Conservation (phyloP, 2,888 invertebrate genomes). For the Antheraea assamensis region DNA sequence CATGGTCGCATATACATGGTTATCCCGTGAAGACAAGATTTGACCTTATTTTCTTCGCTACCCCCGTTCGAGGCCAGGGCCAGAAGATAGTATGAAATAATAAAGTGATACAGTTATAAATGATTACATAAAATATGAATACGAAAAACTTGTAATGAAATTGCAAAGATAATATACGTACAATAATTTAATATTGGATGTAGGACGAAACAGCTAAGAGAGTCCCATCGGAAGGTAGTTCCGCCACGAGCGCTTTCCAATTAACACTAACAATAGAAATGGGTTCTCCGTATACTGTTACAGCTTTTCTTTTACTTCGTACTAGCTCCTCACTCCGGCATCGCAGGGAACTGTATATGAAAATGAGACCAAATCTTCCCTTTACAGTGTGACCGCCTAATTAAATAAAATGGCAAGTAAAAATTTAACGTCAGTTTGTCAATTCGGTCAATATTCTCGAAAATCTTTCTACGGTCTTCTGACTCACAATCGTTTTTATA, state of each 20-base stretch:
- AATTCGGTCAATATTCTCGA: too few species aligned
- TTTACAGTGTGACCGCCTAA: too few species aligned
- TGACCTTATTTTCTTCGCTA: too few species aligned
- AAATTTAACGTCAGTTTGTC: too few species aligned
- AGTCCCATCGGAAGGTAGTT: not conserved
- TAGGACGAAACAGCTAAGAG: not conserved
- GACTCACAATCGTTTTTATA: too few species aligned
- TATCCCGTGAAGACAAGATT: too few species aligned
- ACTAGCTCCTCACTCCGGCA: not conserved
- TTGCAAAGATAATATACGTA: not conserved
- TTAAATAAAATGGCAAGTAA: too few species aligned
- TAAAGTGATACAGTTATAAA: not conserved
- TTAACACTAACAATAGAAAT: conserved; percentile 1
- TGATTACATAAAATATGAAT: not conserved
- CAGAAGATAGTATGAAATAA: too few species aligned
- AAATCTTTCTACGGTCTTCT: too few species aligned
- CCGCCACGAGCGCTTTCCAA: not conserved
- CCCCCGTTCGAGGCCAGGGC: too few species aligned
- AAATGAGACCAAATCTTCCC: too few species aligned
- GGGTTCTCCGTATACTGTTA: not conserved
- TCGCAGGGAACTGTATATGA: not conserved
- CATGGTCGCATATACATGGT: too few species aligned
- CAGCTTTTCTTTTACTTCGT: not conserved
- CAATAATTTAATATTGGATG: not conserved
- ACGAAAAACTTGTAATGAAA: not conserved